Conservation (phyloP, 2,888 invertebrate species). For the Apotomis turbidana region DNA sequence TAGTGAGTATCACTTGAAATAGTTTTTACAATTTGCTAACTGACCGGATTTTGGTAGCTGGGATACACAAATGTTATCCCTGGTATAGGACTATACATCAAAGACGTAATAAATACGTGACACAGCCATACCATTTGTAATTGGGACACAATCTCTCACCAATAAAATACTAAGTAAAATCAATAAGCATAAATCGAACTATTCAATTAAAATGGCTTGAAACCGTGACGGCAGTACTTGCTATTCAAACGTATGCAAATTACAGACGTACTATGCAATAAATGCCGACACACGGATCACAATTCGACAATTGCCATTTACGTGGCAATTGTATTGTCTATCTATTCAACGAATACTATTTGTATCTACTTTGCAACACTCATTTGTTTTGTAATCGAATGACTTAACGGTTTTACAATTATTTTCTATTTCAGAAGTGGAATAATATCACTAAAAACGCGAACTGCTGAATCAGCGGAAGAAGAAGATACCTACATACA, state of each 20-base stretch:
- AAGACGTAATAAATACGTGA: not conserved
- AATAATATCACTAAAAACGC: not conserved
- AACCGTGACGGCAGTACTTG: conserved; percentile 77
- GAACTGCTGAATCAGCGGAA: not conserved
- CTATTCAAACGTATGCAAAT: conserved; percentile 84
- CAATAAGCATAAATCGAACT: conserved; percentile 77
- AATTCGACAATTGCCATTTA: conserved; percentile 82
- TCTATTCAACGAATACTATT: conserved; percentile 41
- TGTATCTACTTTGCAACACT: conserved; percentile 8
- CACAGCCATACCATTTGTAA: conserved; percentile 1
- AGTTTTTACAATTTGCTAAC: no score
- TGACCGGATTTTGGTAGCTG: no score
- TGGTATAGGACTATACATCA: not conserved
- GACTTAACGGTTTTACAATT: not conserved
- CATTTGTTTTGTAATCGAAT: not conserved
- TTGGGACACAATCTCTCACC: conserved; percentile 45
- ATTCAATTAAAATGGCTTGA: conserved; percentile 80
- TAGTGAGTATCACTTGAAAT: no score
- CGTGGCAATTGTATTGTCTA: conserved; percentile 70
- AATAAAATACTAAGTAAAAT: conserved; percentile 62
- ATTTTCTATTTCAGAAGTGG: not conserved
- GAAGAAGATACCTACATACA: no score
- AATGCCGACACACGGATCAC: conserved; percentile 82
- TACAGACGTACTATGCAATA: conserved; percentile 82
- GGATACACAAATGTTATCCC: not conserved